Evolutionary conservation across 2,888 invertebrate species (phyloP).

Genomic region (Hypena proboscidalis): DNA sequence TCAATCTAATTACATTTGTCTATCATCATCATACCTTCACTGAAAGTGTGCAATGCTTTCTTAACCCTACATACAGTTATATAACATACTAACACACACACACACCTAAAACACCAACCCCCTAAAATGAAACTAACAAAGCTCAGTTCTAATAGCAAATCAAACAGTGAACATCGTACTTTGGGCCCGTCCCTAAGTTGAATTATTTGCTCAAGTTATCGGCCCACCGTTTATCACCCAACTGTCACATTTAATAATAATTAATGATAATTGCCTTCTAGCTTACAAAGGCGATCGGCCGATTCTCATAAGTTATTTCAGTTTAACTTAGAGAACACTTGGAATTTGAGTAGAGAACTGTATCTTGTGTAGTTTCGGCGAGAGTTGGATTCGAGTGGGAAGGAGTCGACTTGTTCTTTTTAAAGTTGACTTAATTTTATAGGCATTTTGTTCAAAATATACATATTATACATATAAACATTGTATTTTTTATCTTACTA

Average conservation of each 20-base stretch:
- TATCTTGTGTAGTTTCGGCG: slow-evolving; percentile 78
- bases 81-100: no score
- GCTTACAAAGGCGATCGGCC: slow-evolving; percentile 84
- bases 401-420: slow-evolving; percentile 17
- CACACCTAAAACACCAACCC: slow-evolving; percentile 22
- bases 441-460: no score
- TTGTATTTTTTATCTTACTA: no score
- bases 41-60: no score
- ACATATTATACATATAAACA: no score
- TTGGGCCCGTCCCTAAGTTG: slow-evolving; percentile 57
- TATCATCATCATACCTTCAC: no score
- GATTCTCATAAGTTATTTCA: slow-evolving; percentile 83
- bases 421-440: no score
- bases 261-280: slow-evolving; percentile 84
- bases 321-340: slow-evolving; percentile 77
- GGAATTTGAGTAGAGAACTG: slow-evolving; percentile 82
- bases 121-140: slow-evolving; percentile 39
- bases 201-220: slow-evolving; percentile 83
- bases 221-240: slow-evolving; percentile 78
- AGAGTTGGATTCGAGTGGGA: slow-evolving; percentile 37
- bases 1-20: no score
- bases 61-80: no score
- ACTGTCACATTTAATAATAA: slow-evolving; percentile 85
- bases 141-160: slow-evolving; percentile 55
- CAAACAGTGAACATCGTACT: slow-evolving; percentile 56